These are phyloP conservation scores for Drosophila bipectinata DNA, from an alignment of 1,140 invertebrate species.

Conservation along the genomic window DNA sequence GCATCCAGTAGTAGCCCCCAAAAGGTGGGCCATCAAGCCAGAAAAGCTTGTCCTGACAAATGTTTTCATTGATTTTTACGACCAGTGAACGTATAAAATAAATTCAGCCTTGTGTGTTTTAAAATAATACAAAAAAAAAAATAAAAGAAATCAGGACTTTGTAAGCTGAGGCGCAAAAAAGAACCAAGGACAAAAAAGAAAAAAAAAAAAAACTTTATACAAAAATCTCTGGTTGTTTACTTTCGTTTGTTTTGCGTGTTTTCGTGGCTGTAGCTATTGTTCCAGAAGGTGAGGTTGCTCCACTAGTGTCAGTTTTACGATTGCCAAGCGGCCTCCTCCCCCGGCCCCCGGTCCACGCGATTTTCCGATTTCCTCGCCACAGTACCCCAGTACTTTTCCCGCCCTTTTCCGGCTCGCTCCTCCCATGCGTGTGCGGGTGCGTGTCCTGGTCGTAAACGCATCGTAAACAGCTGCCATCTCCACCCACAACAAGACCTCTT, in stretches of 20 bases:
- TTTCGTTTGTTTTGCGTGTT: conserved; percentile 42
- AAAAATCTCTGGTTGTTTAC: conserved; percentile 40
- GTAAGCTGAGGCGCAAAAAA: conserved; percentile 17
- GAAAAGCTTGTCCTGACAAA: conserved; percentile 47
- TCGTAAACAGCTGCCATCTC: conserved; percentile 61
- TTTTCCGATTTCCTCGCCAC: conserved; percentile 23
- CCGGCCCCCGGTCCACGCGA: conserved; percentile 20
- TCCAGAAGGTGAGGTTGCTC: neutral
- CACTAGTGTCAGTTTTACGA: conserved; percentile 45
- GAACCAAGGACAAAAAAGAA: neutral
- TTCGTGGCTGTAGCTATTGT: conserved; percentile 8
- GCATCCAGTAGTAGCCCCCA: neutral
- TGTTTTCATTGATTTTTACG: conserved; percentile 81
- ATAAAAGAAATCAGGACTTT: conserved; percentile 25
- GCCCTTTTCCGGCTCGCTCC: neutral
- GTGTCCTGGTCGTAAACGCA: conserved; percentile 74
- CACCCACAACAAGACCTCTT: too few relatives aligned
- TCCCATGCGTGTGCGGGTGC: conserved; percentile 38
- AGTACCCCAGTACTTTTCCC: too few relatives aligned
- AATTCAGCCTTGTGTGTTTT: conserved; percentile 12
- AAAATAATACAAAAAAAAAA: neutral
- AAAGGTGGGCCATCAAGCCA: conserved; percentile 40
- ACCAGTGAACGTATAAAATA: conserved; percentile 74
- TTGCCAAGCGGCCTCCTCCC: conserved; percentile 4
- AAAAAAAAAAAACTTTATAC: conserved; percentile 18